Evolutionary conservation across 2,797 vertebrate species (phyloP).

Genomic region (Tarsius wallacei): DNA sequence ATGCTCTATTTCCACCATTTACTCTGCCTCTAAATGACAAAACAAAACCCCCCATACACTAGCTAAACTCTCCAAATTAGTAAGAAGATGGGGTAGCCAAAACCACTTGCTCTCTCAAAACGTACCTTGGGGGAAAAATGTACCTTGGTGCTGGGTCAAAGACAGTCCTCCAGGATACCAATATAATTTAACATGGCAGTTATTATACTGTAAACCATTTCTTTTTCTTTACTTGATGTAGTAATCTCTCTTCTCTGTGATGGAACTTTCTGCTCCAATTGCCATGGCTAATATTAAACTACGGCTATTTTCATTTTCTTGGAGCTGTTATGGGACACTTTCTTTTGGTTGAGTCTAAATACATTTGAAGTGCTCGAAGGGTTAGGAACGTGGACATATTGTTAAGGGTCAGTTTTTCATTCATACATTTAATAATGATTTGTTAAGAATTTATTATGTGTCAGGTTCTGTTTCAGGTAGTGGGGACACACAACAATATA

Average conservation of each 20-base stretch:
- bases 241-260: slow-evolving; percentile 58
- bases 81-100: background rate
- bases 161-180: background rate
- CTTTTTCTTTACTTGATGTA: slow-evolving; percentile 66
- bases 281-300: slow-evolving; percentile 75
- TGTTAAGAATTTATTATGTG: slow-evolving; percentile 19
- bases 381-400: background rate
- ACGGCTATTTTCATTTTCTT: slow-evolving; percentile 70
- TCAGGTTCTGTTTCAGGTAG: slow-evolving; percentile 38
- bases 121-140: background rate
- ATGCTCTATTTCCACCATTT: background rate
- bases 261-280: slow-evolving; percentile 82
- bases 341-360: slow-evolving; percentile 67
- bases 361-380: slow-evolving; percentile 30
- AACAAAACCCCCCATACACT: background rate
- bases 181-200: slow-evolving; percentile 49
- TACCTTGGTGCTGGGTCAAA: background rate
- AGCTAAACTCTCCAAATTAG: background rate
- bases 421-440: background rate
- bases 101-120: slow-evolving; percentile 58
- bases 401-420: slow-evolving; percentile 59
- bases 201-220: background rate
- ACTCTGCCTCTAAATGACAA: background rate
- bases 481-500: background rate
- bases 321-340: slow-evolving; percentile 28